Evolutionary conservation across 2,888 invertebrate genomes (phyloP), one percentile per base, ranked within the genome.

Genomic region (Anarsia innoxiella): DNA sequence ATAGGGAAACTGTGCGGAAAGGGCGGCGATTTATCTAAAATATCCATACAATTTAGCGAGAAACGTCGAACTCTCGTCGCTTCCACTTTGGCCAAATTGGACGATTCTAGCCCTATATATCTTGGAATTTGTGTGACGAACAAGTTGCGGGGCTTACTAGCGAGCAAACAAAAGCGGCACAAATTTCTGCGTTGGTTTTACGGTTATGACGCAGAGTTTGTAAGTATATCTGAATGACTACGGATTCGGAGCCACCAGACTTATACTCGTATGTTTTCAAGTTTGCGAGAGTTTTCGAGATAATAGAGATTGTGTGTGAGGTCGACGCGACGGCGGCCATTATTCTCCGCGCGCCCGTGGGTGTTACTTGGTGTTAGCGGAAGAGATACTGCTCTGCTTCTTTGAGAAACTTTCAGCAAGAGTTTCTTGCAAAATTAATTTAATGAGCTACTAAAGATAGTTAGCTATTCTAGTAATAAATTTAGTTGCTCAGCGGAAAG

Each of bases 71-170:
- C 65, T 76, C 69, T 71, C 67, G 68, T 67, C 74, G 71, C 65
- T 67, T 63, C 70, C 73, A 80, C 78, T 82, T 78, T 77, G 66
- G 68, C 68, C 62, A 76, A 82, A 83, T 82, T 79, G 79, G 76
- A 78, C 73, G 70, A 76, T 74, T 76, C 68, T 70, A 66, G 70
- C 59, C 59, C 66, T 66, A 79, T 78, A 78, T 76, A 80, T 79
- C 72, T 73, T 58, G 62, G 66, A 76, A 75, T 79, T 76, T 75
- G 75, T 76, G 73, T 74, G 70, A 76, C 65, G 71, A 72, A 66
- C 66, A 76, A 79, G 69, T 77, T 69, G 67, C 54, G 68, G 62
- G 55, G 62, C 60, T 59, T 53, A 28, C 49, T 11, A 23, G 46
- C 51, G 60, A 61, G 59, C 66, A 65, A 72, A 78, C 71, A 75